These are phyloP conservation scores for Agelaius tricolor DNA, from an alignment of 2,113 vertebrate species.

Conservation along the genomic window DNA sequence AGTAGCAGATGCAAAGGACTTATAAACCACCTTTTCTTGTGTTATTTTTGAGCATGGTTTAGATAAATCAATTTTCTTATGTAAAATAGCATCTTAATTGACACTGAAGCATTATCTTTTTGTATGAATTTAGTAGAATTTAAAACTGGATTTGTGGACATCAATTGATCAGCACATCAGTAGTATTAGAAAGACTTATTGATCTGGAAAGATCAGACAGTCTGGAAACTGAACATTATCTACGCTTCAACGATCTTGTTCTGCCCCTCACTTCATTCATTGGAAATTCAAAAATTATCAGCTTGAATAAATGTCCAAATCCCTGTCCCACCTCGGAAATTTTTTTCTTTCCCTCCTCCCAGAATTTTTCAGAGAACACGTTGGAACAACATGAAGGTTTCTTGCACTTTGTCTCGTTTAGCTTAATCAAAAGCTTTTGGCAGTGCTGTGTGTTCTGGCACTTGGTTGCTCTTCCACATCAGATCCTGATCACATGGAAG, in stretches of 20 bases:
- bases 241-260: not conserved
- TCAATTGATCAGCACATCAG: not conserved
- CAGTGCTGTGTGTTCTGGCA: not conserved
- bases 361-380: not conserved
- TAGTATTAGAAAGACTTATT: not conserved
- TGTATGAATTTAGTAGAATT: not conserved
- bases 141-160: not conserved
- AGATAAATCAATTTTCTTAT: not conserved
- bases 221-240: not conserved
- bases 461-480: not conserved
- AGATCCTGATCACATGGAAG: not conserved
- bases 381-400: not conserved
- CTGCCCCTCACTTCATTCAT: not conserved
- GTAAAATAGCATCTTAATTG: not conserved
- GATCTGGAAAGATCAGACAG: not conserved
- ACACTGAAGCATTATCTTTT: not conserved
- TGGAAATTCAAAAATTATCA: not conserved
- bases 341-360: not conserved
- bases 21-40: not conserved
- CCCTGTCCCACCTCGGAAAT: not conserved
- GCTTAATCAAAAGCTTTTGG: not conserved
- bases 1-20: not conserved
- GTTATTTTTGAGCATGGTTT: not conserved
- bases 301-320: not conserved
- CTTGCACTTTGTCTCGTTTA: not conserved